Base-by-base conservation (phyloP, 2,888 invertebrate species). In the Troides oblongomaculatus region DNA sequence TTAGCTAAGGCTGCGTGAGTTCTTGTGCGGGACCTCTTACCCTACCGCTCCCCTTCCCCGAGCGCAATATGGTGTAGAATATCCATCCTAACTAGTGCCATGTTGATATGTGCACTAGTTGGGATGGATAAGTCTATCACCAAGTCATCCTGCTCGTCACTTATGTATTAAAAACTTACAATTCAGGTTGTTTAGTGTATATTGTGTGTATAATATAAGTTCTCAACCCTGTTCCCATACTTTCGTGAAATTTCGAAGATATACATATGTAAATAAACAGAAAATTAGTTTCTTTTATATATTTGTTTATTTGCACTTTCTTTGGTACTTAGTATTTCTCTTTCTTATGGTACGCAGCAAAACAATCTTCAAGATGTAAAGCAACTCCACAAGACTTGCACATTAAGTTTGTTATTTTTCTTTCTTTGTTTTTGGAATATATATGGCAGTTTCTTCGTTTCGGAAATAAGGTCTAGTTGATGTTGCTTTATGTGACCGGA, bases 281-380 rank as follows among this genome's bases (percentile, higher is more conserved):
- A 56, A 56, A 56, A 56, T 56, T 56, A n/a, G 56, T 56, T 56
- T 56, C n/a, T 18, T 56, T 56, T 18, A 56, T 56, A 56, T 56
- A 56, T 56, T 56, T 18, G n/a, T 56, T 56, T 56, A 56, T 56
- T 56, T 56, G 3, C 56, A n/a, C 4, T 56, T 4, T 56, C 56
- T 56, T 56, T 18, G 56, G 56, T 56, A 59, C n/a, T 59, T 25
- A 59, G 30, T 59, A 59, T 25, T 59, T 59, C 25, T 59, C 30
- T 59, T 25, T 30, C 25, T 30, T 59, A 59, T 59, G 59, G 4
- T 30, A 59, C n/a, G 30, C 21, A 30, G 14, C 59, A 59, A 59
- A 59, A 59, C 59, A 59, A 12, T 59, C 30, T 30, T 17, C 25
- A 59, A 59, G 59, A 8, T 59, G 59, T 59, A 59, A 30, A 4